Evolutionary conservation across 1,140 invertebrate species (phyloP).

Genomic region (Vollenhovia emeryi): DNA sequence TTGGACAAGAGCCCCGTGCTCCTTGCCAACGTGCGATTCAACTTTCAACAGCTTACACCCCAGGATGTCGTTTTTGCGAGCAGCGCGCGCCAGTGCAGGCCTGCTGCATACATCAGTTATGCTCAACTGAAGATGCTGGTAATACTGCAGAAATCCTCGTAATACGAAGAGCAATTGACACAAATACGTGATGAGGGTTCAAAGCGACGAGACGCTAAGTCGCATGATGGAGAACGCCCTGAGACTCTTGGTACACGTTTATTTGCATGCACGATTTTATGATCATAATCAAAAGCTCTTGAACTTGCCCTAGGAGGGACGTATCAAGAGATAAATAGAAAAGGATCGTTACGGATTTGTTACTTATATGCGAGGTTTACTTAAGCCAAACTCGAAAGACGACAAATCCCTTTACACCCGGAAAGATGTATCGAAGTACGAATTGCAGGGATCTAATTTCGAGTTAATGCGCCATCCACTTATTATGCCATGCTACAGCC

Average conservation of each 20-base stretch:
- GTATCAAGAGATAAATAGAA: not conserved
- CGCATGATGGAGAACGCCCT: not conserved
- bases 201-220: not conserved
- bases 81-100: not conserved
- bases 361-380: not conserved
- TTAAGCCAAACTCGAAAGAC: not conserved
- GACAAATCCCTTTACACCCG: not conserved
- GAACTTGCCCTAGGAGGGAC: not conserved
- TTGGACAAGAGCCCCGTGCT: conserved; percentile 77
- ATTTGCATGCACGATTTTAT: not conserved
- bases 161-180: conserved; percentile 20
- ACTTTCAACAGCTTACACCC: conserved; percentile 62
- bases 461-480: not conserved
- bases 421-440: not conserved
- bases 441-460: not conserved
- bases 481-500: not conserved
- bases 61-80: conserved; percentile 20
- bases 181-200: not conserved
- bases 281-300: not conserved
- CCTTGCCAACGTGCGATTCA: conserved; percentile 58
- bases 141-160: not conserved
- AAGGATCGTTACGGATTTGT: not conserved
- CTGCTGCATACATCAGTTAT: not conserved
- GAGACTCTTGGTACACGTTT: not conserved
- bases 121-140: not conserved